Evolutionary conservation across 2,113 vertebrate genomes (phyloP), one percentile per base, ranked within the genome.

Genomic region (Gallinago paraguaiae): DNA sequence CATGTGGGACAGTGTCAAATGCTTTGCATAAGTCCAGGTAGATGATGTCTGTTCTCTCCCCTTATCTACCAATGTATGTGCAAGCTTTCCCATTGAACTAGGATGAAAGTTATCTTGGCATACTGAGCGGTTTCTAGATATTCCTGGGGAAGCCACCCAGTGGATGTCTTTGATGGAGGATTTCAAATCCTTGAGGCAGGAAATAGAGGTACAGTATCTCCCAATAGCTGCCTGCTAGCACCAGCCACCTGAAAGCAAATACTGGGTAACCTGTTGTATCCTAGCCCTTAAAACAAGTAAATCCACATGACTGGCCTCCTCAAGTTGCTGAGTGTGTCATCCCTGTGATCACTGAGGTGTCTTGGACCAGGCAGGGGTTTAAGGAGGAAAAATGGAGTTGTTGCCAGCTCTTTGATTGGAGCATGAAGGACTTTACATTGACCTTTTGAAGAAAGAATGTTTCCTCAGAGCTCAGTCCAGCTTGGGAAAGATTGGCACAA

Each of bases 371-470:
- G 24, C 33, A 77, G n/a, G 7, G 13, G 3, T 27, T 17, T 39
- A 48, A 65, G 17, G 43, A 86, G 39, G 35, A 48, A 56, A 61
- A 89, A 3, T 1, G 6, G 3, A 14, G 3, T 13, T 60, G 14
- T 80, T 57, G 7, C 5, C n/a, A 74, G 46, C 20, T 78, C 68
- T 59, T 70, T 82, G 19, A 24, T 1, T 56, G 7, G 35, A 89
- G 30, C 27, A 24, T 31, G 45, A 65, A 72, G 39, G 33, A 25
- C 5, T 46, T 59, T 35, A n/a, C n/a, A 22, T 15, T 0, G 0
- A 35, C 17, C 10, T 69, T 92, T 41, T 53, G 64, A 77, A 37
- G 24, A 25, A 70, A 70, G 19, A 43, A 50, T 4, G 22, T 67
- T 93, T 85, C 5, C 9, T 19, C 31, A 79, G 51, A 78, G 31